Evolutionary conservation across 2,113 vertebrate genomes (phyloP).

Genomic region (Pampusana beccarii): DNA sequence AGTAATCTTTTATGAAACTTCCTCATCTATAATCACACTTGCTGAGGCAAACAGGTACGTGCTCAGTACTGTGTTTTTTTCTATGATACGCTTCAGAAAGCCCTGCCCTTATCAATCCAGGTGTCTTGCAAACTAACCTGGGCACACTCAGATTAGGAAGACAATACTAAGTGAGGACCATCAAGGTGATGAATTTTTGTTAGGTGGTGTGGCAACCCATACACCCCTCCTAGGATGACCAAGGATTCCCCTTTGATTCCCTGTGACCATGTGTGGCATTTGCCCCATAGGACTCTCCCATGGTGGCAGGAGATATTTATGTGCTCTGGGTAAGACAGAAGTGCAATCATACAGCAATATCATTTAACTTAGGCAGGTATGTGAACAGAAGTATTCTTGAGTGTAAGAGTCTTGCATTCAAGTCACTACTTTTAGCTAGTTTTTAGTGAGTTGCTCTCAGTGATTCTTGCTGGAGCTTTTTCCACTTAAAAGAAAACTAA

Average conservation of each 20-base stretch:
- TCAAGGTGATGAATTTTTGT: not conserved
- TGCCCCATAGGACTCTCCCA: not conserved
- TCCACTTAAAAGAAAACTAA: constrained; percentile 30
- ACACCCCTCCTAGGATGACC: not conserved
- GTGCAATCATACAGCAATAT: not conserved
- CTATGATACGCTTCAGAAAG: not conserved
- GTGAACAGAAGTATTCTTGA: not conserved
- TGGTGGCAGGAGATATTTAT: not conserved
- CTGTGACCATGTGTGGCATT: accelerated
- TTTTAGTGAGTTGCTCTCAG: not conserved
- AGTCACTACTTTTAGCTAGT: not conserved
- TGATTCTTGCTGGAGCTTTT: not conserved
- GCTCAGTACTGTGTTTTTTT: not conserved
- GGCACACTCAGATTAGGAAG: not conserved
- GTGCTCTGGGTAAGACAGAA: not conserved
- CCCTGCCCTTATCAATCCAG: not conserved
- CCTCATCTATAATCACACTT: not conserved
- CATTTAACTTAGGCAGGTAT: not conserved
- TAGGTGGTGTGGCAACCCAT: not conserved
- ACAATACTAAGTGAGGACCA: not conserved
- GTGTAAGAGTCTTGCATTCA: not conserved
- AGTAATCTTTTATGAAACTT: not conserved
- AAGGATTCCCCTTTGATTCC: not conserved
- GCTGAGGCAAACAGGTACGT: not conserved
- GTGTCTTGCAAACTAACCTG: not conserved